Percentiles rank a stretch among this genome's conserved stretches.
Conservation (phyloP, 2,797 vertebrate genomes). For the Myripristis jacobus region DNA sequence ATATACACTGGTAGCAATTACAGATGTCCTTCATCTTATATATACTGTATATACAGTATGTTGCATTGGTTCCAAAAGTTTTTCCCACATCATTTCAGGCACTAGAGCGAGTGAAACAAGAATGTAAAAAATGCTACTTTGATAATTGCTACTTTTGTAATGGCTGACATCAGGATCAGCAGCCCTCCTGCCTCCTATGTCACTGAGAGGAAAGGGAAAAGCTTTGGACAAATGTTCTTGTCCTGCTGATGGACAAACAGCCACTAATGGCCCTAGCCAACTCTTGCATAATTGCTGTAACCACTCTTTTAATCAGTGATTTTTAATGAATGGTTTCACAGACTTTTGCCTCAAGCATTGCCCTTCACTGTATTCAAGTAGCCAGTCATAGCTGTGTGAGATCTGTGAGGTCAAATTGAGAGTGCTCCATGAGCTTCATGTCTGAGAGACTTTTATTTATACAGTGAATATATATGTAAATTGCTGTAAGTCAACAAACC, state of each 20-base stretch:
- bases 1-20: background rate
- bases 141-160: constrained; percentile 18
- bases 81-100: background rate
- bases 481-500: no score
- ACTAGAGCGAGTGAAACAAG: background rate
- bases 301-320: constrained; percentile 47
- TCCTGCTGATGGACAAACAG: constrained; percentile 33
- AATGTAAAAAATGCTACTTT: constrained; percentile 20
- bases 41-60: no score
- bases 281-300: constrained; percentile 62
- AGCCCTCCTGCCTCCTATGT: constrained; percentile 15
- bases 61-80: no score
- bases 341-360: constrained; percentile 34
- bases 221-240: constrained; percentile 21
- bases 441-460: constrained; percentile 9
- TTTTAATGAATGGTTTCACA: constrained; percentile 61
- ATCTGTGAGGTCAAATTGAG: constrained; percentile 10
- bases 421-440: background rate
- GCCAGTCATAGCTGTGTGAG: constrained; percentile 5
- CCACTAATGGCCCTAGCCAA: constrained; percentile 34
- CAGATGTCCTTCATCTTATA: background rate
- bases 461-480: background rate
- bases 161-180: constrained; percentile 28
- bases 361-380: constrained; percentile 35
- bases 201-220: constrained; percentile 26